Evolutionary conservation across 2,888 invertebrate species (phyloP).

Genomic region (Lamproptera curius): DNA sequence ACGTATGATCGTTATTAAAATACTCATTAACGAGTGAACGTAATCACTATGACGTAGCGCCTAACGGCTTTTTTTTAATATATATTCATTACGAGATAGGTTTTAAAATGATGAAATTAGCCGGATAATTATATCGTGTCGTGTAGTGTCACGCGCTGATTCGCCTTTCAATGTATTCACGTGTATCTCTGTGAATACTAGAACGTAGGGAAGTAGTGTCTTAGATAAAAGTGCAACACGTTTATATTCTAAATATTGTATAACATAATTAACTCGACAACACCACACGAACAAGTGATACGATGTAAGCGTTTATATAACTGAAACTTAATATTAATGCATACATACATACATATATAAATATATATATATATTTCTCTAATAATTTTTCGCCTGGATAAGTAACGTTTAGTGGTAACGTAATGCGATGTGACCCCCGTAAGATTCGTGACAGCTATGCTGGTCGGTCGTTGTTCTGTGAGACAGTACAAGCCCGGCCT

Average conservation of each 20-base stretch:
- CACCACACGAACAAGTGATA: conserved; percentile 75
- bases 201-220: conserved; percentile 71
- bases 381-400: conserved; percentile 58
- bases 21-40: conserved; percentile 10
- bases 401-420: conserved; percentile 49
- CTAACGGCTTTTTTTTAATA: not conserved
- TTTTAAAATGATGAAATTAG: conserved; percentile 20
- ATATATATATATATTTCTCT: conserved; percentile 59
- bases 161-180: conserved; percentile 65
- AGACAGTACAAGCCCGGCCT: conserved; percentile 50
- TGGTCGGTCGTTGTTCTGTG: conserved; percentile 45
- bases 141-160: conserved; percentile 62
- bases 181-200: conserved; percentile 75
- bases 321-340: no score
- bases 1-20: conserved; percentile 4
- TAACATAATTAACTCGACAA: conserved; percentile 49
- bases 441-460: conserved; percentile 44
- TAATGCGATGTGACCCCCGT: conserved; percentile 39
- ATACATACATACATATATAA: no score
- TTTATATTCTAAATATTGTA: conserved; percentile 71
- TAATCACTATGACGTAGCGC: conserved; percentile 6
- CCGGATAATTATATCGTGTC: conserved; percentile 27
- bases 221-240: conserved; percentile 56
- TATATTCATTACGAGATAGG: conserved; percentile 31
- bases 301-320: conserved; percentile 64